These are phyloP conservation scores for Rhopalosiphum nymphaeae DNA, from an alignment of 2,888 invertebrate species.

Conservation along the genomic window DNA sequence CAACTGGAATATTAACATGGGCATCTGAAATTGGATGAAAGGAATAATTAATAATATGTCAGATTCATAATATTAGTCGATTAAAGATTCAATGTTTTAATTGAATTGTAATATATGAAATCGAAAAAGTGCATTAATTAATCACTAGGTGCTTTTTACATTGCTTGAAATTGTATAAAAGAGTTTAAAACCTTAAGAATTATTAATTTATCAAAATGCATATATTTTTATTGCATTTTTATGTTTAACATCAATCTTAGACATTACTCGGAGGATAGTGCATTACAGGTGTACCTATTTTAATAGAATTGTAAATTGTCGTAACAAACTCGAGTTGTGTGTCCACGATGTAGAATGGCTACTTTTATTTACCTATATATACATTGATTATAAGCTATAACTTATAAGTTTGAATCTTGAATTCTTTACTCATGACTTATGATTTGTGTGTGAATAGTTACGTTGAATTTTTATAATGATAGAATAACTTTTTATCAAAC, in stretches of 20 bases:
- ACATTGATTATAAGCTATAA: not conserved
- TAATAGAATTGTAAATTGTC: not conserved
- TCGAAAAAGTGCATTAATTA: not conserved
- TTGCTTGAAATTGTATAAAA: not conserved
- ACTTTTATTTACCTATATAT: not conserved
- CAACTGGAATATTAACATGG: not conserved
- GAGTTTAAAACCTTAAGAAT: not conserved
- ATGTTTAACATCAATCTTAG: slow-evolving; percentile 2
- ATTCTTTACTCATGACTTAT: not conserved
- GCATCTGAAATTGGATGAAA: not conserved
- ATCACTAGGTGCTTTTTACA: not conserved
- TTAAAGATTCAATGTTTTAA: not conserved
- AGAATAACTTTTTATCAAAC: not conserved
- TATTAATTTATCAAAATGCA: not conserved
- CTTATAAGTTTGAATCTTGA: not conserved
- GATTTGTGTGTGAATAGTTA: not conserved
- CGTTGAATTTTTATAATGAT: not conserved
- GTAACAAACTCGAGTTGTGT: not conserved
- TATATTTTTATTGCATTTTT: not conserved
- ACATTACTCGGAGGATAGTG: not conserved
- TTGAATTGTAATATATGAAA: not conserved
- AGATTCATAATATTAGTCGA: not conserved
- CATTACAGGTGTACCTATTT: not conserved
- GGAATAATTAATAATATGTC: slow-evolving; percentile 31
- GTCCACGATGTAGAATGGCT: not conserved